Percentiles rank a stretch among this genome's conserved stretches.
These are phyloP conservation scores for Neotoxoptera formosana DNA, from an alignment of 1,140 invertebrate species.

Conservation along the genomic window DNA sequence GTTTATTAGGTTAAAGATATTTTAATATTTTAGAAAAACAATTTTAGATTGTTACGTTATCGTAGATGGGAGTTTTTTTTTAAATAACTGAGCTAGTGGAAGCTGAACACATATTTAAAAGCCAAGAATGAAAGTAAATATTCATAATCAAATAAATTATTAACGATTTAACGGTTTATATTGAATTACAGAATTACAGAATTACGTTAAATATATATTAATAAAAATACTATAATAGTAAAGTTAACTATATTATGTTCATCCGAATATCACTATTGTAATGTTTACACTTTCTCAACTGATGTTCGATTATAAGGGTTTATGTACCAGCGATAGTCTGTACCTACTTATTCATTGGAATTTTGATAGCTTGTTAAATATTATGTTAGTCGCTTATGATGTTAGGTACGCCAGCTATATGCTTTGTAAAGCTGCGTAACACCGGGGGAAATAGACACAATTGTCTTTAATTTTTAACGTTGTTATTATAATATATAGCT, in stretches of 20 bases:
- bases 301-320: too few species aligned
- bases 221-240: too few species aligned
- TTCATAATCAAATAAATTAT: neutral
- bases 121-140: neutral
- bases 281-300: too few species aligned
- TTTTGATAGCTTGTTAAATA: neutral
- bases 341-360: neutral
- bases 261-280: too few species aligned
- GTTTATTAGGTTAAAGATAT: neutral
- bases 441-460: neutral
- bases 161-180: neutral
- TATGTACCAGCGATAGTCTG: too few species aligned
- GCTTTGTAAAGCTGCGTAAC: too few species aligned
- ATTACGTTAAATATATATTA: too few species aligned
- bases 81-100: neutral
- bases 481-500: neutral
- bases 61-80: neutral
- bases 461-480: neutral
- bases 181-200: too few species aligned
- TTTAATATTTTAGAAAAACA: neutral
- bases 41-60: neutral
- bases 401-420: neutral
- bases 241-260: too few species aligned
- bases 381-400: neutral
- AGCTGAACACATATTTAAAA: neutral